Evolutionary conservation across 2,113 vertebrate species (phyloP), one percentile per base, ranked within the genome.

Genomic region (Tragelaphus strepsiceros): DNA sequence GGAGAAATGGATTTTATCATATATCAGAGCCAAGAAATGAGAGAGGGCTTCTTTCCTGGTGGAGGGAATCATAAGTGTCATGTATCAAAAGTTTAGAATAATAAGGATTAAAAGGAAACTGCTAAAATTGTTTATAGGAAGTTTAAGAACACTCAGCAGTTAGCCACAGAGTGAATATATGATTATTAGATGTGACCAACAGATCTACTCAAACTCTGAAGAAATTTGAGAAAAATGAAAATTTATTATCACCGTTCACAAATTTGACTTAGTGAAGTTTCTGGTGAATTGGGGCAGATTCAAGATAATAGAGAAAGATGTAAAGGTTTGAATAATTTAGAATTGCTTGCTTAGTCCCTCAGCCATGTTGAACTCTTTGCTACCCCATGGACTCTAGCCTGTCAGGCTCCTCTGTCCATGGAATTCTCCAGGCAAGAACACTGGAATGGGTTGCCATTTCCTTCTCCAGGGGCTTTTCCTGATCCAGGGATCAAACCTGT

Each of bases 291-390:
- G 56, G 61, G 11, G 5, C 7, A 89, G 10, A 85, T 39, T 94
- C 30, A 96, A 90, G 13, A 87, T 81, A 82, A 84, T 28, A 88
- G n/a, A 96, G 30, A 93, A 95, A 95, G 21, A 95, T 78, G 17
- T 43, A 82, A n/a, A 43, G 4, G 30, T 90, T 51, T 62, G 58
- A 92, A 54, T 92, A 17, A 92, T 90, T 83, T 89, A 83, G 26
- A 89, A 1, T 11, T 71, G 19, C 67, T 71, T 71, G 67, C 67
- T 71, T 39, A 71, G n/a, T 71, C 19, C n/a, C 67, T 71, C 10
- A 71, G 67, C 19, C n/a, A 35, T 22, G n/a, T 71, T 71, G n/a
- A 39, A 35, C 19, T 71, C 19, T 71, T 71, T 71, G 67, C 67
- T 71, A 22, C 64, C 64, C 64, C n/a, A 12, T 39, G 67, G n/a